Percentiles rank a stretch among this genome's conserved stretches.
phyloP scores from a whole-genome alignment of 2,113 vertebrate species.

The Pangasianodon gigas region DNA sequence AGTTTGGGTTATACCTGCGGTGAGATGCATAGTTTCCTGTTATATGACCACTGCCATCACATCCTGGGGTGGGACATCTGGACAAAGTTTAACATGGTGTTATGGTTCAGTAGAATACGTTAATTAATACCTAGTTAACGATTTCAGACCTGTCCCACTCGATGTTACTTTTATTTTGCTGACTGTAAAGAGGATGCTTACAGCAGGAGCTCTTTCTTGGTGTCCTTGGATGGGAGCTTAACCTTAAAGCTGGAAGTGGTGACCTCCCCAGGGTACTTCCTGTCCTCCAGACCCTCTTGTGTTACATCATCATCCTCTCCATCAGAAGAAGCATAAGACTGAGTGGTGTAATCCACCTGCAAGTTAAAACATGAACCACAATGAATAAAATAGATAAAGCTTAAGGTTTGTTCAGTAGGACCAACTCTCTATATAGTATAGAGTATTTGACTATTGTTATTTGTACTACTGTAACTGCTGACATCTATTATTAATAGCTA shows the following conservation, averaged over 20 bases:
- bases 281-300: constrained; percentile 87
- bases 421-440: background rate
- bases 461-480: background rate
- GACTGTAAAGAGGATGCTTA: constrained; percentile 73
- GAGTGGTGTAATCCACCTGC: constrained; percentile 86
- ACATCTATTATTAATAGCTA: background rate
- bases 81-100: constrained; percentile 53
- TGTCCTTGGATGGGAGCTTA: constrained; percentile 94
- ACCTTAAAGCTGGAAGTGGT: constrained; percentile 92
- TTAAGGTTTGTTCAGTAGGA: background rate
- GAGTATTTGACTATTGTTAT: background rate
- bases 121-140: background rate
- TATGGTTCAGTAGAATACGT: background rate
- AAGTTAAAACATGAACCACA: background rate
- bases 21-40: constrained; percentile 99
- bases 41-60: constrained; percentile 98
- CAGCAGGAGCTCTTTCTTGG: constrained; percentile 96
- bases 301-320: constrained; percentile 88
- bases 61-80: constrained; percentile 97
- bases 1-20: constrained; percentile 83
- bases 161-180: background rate
- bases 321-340: constrained; percentile 93
- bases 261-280: constrained; percentile 95
- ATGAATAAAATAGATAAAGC: background rate
- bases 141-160: background rate